Base-by-base conservation (phyloP, 2,113 vertebrate genomes). In the Brachionichthys hirsutus region DNA sequence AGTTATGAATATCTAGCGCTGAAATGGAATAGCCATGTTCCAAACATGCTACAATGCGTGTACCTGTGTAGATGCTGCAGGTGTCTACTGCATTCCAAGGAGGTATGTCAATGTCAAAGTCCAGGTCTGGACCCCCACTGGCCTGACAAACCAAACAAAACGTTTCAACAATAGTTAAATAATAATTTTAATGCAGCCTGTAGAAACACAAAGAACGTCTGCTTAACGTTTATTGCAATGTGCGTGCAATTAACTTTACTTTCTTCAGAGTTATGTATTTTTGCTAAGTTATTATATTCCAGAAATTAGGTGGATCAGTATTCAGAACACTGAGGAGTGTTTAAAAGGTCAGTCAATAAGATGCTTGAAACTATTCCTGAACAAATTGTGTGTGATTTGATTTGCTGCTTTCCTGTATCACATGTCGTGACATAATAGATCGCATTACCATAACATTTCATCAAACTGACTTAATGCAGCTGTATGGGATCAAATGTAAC, bases 91-190 rank as follows among this genome's bases (percentile, higher is more conserved):
- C 85, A 63, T 89, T 90, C 94, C 95, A 97, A 1, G 82, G 82
- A 75, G 91, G 90, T 70, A 95, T 88, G 80, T 95, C 90, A 51
- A 95, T 87, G 75, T 95, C 94, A 79, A 98, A 95, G 69, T 93
- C 89, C 62, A 98, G 88, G 70, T 90, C 90, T 69, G 65, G 89
- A 77, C 86, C 91, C 54, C 86, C 89, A 41, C 61, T 89, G 43
- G 84, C 86, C 95, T 98, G 76, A 59, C 67, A 84, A 82, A 54
- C 12, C 19, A 78, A 76, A 51, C n/a, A 71, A 12, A 3, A 19
- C 0, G 12, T 73, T 35, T 36, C 1, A 44, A 53, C 61, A 53
- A 54, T 12, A 12, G 15, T 67, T 2, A 5, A 35, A 62, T 18
- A 3, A 40, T 38, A 30, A 30, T 30, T 30, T 30, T 4, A 30